Base-by-base conservation (phyloP, 2,888 invertebrate genomes). In the Xanthia icteritia region DNA sequence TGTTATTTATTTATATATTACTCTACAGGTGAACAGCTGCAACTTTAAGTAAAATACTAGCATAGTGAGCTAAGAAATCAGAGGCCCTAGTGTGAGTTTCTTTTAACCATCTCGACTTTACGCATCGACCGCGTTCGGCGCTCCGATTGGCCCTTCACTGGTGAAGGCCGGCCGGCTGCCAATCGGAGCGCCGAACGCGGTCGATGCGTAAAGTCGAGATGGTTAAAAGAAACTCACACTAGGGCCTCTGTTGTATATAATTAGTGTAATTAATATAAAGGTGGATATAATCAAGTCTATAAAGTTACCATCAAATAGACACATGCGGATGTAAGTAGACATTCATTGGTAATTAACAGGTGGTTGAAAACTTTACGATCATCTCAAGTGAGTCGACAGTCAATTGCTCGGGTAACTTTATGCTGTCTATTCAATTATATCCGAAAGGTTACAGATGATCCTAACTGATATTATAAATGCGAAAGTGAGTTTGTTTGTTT, bases 351-450 rank as follows among this genome's bases (percentile, higher is more conserved):
- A n/a, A 58, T 39, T 64, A 77, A 56, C 69, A 77, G 36, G 56
- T 64, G 42, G 48, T 65, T 64, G 20, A 69, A 31, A 42, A 64
- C 64, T 79, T 64, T n/a, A 78, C 48, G 31, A 79, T 39, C 51
- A 15, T 54, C 36, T 58, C 58, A 36, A n/a, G 42, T 42, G 39
- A 48, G 27, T 31, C 20, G 51, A 73, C 65, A 66, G 67, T 23
- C 39, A 67, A 73, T 74, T 63, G 48, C 61, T 82, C 45, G 4
- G 3, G 42, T 58, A 63, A 45, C 15, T 61, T 58, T 27, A 58
- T 51, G 48, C 68, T 69, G 76, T 81, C 72, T 76, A 58, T 51
- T 58, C 69, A 73, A 81, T 81, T 77, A 82, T 27, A 36, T 63
- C 13, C 13, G 31, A 79, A 63, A 72, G 42, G 17, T 64, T 63